Evolutionary conservation across 2,113 vertebrate genomes (phyloP).

Genomic region (Ptyas mucosa): DNA sequence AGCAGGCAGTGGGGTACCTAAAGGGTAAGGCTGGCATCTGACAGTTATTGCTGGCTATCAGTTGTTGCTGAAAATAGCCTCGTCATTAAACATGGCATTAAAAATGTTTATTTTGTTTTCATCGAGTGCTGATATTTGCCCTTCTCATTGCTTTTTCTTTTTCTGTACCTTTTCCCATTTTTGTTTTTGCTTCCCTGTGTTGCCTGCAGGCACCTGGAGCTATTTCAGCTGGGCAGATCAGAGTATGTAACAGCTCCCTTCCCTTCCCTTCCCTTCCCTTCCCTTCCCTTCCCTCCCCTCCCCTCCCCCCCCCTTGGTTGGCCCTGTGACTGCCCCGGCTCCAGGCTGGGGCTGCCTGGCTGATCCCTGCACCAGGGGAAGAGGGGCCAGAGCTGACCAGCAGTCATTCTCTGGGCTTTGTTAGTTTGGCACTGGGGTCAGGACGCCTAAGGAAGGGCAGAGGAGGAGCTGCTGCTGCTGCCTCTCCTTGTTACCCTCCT

Average conservation of each 20-base stretch:
- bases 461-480: background rate
- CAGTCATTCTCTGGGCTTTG: background rate
- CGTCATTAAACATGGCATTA: background rate
- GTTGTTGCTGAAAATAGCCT: background rate
- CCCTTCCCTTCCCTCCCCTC: constrained; percentile 65
- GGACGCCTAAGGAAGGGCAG: background rate
- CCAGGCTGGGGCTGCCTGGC: constrained; percentile 35
- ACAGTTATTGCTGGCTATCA: background rate
- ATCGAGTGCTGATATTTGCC: background rate
- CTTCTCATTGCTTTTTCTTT: constrained; percentile 60
- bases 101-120: background rate
- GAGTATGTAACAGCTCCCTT: constrained; percentile 84
- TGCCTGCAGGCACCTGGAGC: constrained; percentile 90
- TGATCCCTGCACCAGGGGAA: constrained; percentile 67
- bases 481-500: background rate
- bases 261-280: constrained; percentile 49
- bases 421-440: constrained; percentile 15
- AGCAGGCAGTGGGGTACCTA: background rate
- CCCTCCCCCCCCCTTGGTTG: constrained; percentile 64
- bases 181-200: constrained; percentile 73
- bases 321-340: constrained; percentile 67
- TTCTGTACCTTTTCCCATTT: constrained; percentile 47
- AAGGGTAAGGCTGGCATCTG: background rate
- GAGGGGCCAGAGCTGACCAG: background rate
- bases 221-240: constrained; percentile 96